Evolutionary conservation across 2,888 invertebrate species (phyloP).

Genomic region (Drosophila quasianomalipes): DNA sequence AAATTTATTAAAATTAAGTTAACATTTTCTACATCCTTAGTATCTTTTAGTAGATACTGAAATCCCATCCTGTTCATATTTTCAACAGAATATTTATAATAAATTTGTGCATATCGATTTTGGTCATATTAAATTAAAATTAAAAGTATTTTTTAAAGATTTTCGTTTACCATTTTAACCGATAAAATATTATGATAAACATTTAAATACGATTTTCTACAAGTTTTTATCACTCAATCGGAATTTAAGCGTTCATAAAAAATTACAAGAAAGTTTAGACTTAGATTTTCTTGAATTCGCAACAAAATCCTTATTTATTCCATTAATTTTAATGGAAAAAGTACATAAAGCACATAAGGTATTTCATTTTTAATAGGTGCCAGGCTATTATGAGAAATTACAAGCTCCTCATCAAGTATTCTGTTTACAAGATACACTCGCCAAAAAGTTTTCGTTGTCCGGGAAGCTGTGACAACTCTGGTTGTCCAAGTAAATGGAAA

Average conservation of each 20-base stretch:
- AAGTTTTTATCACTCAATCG: background rate
- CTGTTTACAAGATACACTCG: constrained; percentile 56
- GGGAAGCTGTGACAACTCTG: constrained; percentile 6
- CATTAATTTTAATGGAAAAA: background rate
- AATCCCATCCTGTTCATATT: background rate
- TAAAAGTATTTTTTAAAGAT: background rate
- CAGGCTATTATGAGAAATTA: constrained; percentile 26
- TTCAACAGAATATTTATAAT: background rate
- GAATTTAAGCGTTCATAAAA: background rate
- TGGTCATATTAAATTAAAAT: background rate
- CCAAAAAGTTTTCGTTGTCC: constrained; percentile 21
- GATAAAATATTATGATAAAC: background rate
- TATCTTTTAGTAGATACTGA: background rate
- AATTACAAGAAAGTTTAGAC: background rate
- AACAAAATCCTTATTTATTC: background rate
- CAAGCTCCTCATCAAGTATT: constrained; percentile 55
- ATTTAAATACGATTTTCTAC: background rate
- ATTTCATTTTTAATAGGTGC: constrained; percentile 15
- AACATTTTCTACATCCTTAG: background rate
- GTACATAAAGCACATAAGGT: background rate
- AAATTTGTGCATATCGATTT: background rate
- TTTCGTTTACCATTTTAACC: background rate
- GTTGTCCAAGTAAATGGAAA: constrained; percentile 44
- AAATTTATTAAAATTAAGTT: background rate
- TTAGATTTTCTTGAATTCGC: background rate